Percentiles rank a stretch among this genome's conserved stretches.
These are phyloP conservation scores for Panonychus citri DNA, from an alignment of 1,140 invertebrate species.

Conservation along the genomic window DNA sequence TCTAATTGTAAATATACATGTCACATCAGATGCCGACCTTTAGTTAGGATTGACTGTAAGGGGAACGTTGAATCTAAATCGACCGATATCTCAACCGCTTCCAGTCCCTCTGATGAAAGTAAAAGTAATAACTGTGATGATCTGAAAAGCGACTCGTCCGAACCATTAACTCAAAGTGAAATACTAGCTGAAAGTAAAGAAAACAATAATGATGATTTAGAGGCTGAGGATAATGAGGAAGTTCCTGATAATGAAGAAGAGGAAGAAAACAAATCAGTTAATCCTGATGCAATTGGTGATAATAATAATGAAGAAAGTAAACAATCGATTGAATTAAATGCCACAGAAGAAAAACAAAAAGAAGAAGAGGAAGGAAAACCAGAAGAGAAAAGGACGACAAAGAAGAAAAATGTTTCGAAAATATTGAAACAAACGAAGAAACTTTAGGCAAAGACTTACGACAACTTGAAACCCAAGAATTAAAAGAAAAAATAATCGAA, in stretches of 20 bases:
- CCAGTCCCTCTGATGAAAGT: not conserved
- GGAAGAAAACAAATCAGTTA: no score
- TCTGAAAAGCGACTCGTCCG: not conserved
- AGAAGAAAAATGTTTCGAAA: not conserved
- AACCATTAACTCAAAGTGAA: not conserved
- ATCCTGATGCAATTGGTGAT: no score
- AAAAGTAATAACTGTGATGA: no score
- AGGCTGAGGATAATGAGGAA: no score
- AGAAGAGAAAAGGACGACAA: not conserved
- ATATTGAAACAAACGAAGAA: conserved; percentile 9
- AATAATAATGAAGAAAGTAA: no score
- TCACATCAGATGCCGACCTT: conserved; percentile 26
- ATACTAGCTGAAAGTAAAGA: no score
- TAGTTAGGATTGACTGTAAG: conserved; percentile 28
- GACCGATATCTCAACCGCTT: not conserved
- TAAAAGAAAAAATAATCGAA: conserved; percentile 3
- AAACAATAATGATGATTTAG: no score
- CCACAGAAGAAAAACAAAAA: no score
- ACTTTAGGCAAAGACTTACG: not conserved
- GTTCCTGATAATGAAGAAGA: no score
- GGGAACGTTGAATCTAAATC: conserved; percentile 5
- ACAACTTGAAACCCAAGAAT: not conserved
- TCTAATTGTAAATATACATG: conserved; percentile 30
- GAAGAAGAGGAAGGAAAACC: conserved; percentile 5
- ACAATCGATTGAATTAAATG: no score